These are phyloP conservation scores for Drosophila meridiana DNA, from an alignment of 2,888 invertebrate genomes.

Conservation along the genomic window DNA sequence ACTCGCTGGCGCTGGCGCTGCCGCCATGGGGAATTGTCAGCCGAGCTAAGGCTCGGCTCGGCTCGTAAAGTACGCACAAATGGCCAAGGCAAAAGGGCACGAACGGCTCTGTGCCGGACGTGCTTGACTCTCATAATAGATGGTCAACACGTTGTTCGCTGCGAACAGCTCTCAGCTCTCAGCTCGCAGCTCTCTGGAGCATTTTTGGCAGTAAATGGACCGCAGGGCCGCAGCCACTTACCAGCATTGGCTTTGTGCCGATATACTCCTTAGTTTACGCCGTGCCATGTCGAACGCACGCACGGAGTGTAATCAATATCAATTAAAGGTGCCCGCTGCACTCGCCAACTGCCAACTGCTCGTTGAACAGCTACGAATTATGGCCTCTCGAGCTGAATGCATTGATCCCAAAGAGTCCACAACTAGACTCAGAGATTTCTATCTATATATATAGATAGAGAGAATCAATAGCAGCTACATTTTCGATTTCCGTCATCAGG, in stretches of 20 bases:
- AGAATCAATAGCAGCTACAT: not conserved
- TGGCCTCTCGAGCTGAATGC: not conserved
- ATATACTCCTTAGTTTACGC: conserved; percentile 25
- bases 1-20: conserved; percentile 11
- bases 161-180: conserved; percentile 7
- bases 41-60: conserved; percentile 6
- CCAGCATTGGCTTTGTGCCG: conserved; percentile 16
- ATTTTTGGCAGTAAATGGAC: conserved; percentile 53
- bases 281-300: conserved; percentile 22
- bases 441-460: not conserved
- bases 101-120: conserved; percentile 40
- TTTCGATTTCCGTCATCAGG: not conserved
- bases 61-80: conserved; percentile 56
- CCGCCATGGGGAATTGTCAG: conserved; percentile 36
- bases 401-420: not conserved
- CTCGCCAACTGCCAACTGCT: not conserved
- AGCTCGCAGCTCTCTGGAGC: conserved; percentile 40
- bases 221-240: conserved; percentile 50
- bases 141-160: conserved; percentile 52
- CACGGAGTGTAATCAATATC: conserved; percentile 46
- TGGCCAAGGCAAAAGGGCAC: conserved; percentile 23
- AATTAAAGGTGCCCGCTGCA: conserved; percentile 26
- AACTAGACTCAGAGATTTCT: too few relatives aligned
- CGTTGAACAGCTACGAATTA: not conserved
- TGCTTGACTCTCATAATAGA: conserved; percentile 60